phyloP scores from a whole-genome alignment of 2,797 vertebrate species.

The Acanthornis magna region DNA sequence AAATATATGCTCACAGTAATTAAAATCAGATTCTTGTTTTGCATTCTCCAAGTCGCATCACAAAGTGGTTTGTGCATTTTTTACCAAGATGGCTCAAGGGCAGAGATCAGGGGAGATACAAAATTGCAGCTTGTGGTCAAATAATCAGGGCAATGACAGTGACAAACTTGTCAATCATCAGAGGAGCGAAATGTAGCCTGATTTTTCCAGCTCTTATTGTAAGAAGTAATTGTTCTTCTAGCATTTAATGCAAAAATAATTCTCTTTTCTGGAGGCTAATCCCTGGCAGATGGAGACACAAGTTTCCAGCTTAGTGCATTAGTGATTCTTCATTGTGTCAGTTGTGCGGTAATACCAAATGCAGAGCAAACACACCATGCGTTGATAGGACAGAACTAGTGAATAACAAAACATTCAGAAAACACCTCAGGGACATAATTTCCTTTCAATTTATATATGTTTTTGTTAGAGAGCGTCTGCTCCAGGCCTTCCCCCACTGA shows the following conservation, averaged over 20 bases:
- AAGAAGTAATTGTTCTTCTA: not conserved
- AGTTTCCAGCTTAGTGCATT: constrained; percentile 37
- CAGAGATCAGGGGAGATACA: not conserved
- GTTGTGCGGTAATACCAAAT: not conserved
- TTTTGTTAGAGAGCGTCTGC: not conserved
- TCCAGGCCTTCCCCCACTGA: not conserved
- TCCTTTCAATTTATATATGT: not conserved
- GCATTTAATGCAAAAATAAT: constrained; percentile 14
- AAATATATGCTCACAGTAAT: not conserved
- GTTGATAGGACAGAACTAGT: not conserved
- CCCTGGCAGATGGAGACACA: constrained; percentile 31
- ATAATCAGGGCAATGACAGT: not conserved
- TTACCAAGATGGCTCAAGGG: not conserved
- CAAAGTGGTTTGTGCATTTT: not conserved
- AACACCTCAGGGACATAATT: not conserved
- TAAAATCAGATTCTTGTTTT: not conserved
- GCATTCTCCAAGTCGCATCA: not conserved
- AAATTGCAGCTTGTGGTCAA: not conserved
- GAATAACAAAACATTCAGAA: constrained; percentile 8
- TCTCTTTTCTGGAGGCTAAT: constrained; percentile 9
- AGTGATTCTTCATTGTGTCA: not conserved
- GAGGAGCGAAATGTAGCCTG: not conserved
- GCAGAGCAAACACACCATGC: not conserved
- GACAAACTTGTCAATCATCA: not conserved
- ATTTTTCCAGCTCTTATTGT: not conserved